These are phyloP conservation scores for Cheumatopsyche charites DNA, from an alignment of 1,140 invertebrate species.

Conservation along the genomic window DNA sequence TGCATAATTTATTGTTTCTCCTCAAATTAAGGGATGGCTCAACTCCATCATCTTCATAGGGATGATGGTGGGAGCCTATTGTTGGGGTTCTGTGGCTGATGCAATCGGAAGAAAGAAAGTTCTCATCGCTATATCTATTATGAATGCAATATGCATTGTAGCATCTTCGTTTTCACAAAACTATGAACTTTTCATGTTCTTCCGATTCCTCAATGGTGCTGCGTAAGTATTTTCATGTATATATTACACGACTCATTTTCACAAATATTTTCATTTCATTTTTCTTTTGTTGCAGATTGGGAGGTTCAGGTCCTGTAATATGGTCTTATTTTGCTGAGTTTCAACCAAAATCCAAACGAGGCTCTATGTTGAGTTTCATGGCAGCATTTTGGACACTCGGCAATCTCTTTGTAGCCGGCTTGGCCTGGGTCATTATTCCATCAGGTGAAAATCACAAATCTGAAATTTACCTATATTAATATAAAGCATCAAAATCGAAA, in stretches of 20 bases:
- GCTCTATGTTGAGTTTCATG: slow-evolving; percentile 90
- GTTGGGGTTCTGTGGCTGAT: slow-evolving; percentile 90
- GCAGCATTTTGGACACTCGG: slow-evolving; percentile 93
- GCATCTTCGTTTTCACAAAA: slow-evolving; percentile 86
- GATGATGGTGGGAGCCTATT: slow-evolving; percentile 92
- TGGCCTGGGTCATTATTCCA: slow-evolving; percentile 89
- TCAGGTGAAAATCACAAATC: slow-evolving; percentile 58
- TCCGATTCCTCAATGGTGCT: slow-evolving; percentile 88
- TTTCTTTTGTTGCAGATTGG: slow-evolving; percentile 69
- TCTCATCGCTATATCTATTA: slow-evolving; percentile 84
- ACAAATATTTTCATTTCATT: not conserved
- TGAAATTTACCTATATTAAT: not conserved
- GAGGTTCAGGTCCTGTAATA: slow-evolving; percentile 92
- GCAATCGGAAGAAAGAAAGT: slow-evolving; percentile 82
- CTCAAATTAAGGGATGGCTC: slow-evolving; percentile 72
- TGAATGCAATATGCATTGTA: slow-evolving; percentile 88
- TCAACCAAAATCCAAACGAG: slow-evolving; percentile 86
- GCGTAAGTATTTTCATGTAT: slow-evolving; percentile 72
- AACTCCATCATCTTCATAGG: slow-evolving; percentile 87
- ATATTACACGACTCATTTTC: not conserved
- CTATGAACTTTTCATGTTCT: slow-evolving; percentile 86
- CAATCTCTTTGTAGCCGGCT: slow-evolving; percentile 83
- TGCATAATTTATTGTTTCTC: not conserved
- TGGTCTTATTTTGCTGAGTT: slow-evolving; percentile 97
- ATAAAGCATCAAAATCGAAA: slow-evolving; percentile 3